A percentile compares a stretch with the other conserved stretches of the same genome.
These are phyloP conservation scores for Tetrao urogallus DNA, from an alignment of 2,113 vertebrate genomes.

Conservation along the genomic window DNA sequence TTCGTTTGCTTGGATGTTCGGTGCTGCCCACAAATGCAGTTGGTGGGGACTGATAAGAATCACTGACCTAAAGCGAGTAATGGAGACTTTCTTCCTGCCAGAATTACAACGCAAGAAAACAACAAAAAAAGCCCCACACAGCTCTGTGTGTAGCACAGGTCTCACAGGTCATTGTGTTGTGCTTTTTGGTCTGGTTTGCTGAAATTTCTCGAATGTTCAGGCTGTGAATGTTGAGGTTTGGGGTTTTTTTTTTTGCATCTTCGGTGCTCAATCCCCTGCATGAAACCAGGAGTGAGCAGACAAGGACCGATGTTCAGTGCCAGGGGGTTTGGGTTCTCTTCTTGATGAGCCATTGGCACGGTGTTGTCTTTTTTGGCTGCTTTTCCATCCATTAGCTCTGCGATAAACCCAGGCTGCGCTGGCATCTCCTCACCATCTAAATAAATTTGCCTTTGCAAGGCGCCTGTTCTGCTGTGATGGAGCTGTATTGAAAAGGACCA, in stretches of 20 bases:
- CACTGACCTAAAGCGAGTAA: not conserved
- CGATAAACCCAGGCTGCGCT: not conserved
- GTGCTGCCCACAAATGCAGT: not conserved
- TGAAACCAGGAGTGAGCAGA: not conserved
- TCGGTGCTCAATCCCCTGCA: not conserved
- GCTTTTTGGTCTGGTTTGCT: not conserved
- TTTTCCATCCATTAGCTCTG: not conserved
- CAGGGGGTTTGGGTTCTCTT: not conserved
- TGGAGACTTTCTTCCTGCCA: not conserved
- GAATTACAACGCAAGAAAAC: not conserved
- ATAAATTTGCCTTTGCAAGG: not conserved
- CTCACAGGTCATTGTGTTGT: rapidly evolving
- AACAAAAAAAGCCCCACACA: not conserved
- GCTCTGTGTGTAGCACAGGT: rapidly evolving
- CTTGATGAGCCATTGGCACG: not conserved
- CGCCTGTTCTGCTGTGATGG: not conserved
- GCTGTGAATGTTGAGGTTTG: not conserved
- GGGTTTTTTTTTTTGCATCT: not conserved
- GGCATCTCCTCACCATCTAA: not conserved
- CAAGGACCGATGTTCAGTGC: not conserved
- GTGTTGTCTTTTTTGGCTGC: not conserved
- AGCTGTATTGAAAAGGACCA: not conserved
- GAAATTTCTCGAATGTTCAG: not conserved
- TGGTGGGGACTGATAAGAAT: not conserved
- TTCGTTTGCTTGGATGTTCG: not conserved